These are phyloP conservation scores for Sinohyriopsis cumingii DNA, from an alignment of 2,888 invertebrate species.

Conservation along the genomic window DNA sequence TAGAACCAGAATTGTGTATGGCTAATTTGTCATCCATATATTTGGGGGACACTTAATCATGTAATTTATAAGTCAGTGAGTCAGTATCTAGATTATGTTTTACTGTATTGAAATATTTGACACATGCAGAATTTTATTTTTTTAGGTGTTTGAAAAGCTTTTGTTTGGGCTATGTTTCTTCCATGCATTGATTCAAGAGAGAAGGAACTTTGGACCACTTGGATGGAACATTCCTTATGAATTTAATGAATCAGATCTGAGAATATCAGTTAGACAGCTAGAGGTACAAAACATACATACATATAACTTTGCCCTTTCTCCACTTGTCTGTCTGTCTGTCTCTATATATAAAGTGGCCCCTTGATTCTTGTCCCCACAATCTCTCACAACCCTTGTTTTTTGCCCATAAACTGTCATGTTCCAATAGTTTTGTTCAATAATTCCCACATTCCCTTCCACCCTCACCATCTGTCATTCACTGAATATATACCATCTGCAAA, in stretches of 20 bases:
- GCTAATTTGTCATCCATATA: neutral
- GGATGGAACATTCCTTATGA: conserved; percentile 74
- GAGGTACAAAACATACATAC: conserved; percentile 46
- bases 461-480: too few relatives aligned
- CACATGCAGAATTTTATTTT: neutral
- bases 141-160: conserved; percentile 79
- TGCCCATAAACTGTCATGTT: too few relatives aligned
- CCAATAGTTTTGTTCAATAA: too few relatives aligned
- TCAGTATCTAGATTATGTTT: too few relatives aligned
- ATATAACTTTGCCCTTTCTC: too few relatives aligned
- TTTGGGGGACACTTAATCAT: neutral
- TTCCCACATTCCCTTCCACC: too few relatives aligned
- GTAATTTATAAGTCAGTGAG: conserved; percentile 1
- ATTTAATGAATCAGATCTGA: conserved; percentile 73
- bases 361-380: too few relatives aligned
- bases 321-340: too few relatives aligned
- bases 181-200: conserved; percentile 72
- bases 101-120: neutral
- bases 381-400: too few relatives aligned
- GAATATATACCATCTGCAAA: too few relatives aligned
- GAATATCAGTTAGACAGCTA: conserved; percentile 71
- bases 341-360: too few relatives aligned
- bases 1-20: neutral
- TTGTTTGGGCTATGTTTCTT: conserved; percentile 73
- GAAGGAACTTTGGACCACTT: conserved; percentile 72